phyloP scores from a whole-genome alignment of 2,113 vertebrate species.

The Rana temporaria region DNA sequence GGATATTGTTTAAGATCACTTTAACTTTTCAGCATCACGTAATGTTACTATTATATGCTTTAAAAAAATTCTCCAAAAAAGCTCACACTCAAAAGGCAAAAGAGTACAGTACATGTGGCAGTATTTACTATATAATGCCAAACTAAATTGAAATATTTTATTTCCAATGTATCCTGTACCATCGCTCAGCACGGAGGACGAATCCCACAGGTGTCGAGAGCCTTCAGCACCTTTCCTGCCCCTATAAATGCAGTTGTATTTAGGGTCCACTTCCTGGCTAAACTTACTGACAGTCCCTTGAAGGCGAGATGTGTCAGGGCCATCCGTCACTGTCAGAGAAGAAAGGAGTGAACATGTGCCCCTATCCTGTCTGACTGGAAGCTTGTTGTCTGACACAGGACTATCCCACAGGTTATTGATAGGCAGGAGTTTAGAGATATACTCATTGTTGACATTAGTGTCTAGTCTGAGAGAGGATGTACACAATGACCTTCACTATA shows the following conservation, averaged over 20 bases:
- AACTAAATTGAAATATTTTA: not conserved
- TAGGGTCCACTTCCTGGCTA: constrained; percentile 38
- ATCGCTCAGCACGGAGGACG: not conserved
- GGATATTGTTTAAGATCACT: too few species aligned
- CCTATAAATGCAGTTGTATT: constrained; percentile 28
- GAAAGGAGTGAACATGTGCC: constrained; percentile 39
- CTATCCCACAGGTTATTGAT: constrained; percentile 30
- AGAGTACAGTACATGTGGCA: too few species aligned
- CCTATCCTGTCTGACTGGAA: constrained; percentile 51
- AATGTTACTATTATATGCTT: too few species aligned
- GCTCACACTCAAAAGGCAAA: too few species aligned
- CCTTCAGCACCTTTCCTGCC: constrained; percentile 39
- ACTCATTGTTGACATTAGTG: constrained; percentile 22
- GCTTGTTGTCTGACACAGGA: constrained; percentile 35
- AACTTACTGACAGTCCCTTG: constrained; percentile 15
- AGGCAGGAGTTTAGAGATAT: constrained; percentile 8
- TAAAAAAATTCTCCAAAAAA: too few species aligned
- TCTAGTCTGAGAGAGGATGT: constrained; percentile 41
- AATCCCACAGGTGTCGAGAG: constrained; percentile 18
- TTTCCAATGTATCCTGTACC: not conserved
- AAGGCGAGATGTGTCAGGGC: not conserved
- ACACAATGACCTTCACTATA: constrained; percentile 29
- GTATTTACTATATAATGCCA: too few species aligned
- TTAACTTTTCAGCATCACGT: too few species aligned
- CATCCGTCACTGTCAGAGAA: constrained; percentile 52